Conservation (phyloP, 2,888 invertebrate species). For the Epistrophe eligans region DNA sequence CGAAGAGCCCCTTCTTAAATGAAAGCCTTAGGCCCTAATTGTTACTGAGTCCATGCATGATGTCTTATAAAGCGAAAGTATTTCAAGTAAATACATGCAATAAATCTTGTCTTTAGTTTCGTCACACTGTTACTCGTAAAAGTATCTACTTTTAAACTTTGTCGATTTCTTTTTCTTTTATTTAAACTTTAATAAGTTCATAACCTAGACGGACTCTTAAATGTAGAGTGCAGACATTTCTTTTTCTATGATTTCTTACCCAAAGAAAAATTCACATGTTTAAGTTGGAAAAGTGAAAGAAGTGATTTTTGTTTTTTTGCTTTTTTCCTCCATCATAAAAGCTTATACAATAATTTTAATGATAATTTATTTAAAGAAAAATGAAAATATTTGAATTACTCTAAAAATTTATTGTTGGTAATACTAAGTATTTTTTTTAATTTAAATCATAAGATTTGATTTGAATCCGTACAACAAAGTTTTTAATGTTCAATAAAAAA, state of each 20-base stretch:
- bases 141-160: conserved; percentile 12
- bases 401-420: no score
- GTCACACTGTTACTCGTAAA: conserved; percentile 34
- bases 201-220: conserved; percentile 5
- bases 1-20: neutral
- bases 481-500: no score
- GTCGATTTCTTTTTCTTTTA: conserved; percentile 22
- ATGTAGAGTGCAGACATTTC: neutral
- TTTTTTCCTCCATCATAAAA: neutral
- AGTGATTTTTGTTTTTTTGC: neutral
- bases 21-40: neutral
- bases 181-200: neutral
- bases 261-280: neutral
- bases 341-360: neutral
- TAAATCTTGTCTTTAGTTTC: conserved; percentile 51
- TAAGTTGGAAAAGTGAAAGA: neutral
- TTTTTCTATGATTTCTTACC: neutral
- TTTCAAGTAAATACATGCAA: conserved; percentile 18
- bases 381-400: no score
- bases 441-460: no score
- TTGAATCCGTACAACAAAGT: no score
- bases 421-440: no score
- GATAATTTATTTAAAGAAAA: neutral
- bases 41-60: no score
- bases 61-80: conserved; percentile 42